These are phyloP conservation scores for Callorhinus ursinus DNA, from an alignment of 2,113 vertebrate species.

Conservation along the genomic window DNA sequence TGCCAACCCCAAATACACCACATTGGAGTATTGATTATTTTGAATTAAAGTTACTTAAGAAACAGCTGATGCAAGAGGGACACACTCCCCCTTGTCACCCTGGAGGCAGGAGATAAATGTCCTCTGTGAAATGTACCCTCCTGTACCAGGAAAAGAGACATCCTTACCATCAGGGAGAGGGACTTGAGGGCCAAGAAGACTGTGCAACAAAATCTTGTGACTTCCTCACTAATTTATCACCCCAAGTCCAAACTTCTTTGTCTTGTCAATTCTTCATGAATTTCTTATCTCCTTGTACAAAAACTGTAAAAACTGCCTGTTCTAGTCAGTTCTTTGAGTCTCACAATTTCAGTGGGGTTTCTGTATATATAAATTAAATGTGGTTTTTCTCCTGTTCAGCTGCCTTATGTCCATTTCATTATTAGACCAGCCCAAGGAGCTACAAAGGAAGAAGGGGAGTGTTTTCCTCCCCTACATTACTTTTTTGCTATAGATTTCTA, in stretches of 20 bases:
- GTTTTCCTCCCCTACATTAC: neutral
- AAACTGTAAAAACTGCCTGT: neutral
- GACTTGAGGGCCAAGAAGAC: neutral
- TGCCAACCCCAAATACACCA: neutral
- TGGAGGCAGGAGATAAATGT: neutral
- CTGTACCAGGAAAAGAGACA: neutral
- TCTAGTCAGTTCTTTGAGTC: neutral
- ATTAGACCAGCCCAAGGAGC: neutral
- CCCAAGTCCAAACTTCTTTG: neutral
- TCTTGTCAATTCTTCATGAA: neutral
- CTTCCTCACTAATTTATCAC: neutral
- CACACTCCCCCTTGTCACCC: neutral
- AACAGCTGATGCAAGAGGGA: neutral
- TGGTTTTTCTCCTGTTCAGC: neutral
- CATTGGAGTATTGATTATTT: neutral
- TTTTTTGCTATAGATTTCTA: neutral
- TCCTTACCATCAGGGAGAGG: neutral
- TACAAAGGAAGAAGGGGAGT: neutral
- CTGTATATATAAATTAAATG: neutral
- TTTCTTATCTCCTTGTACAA: neutral
- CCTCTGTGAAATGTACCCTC: neutral
- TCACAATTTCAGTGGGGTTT: neutral
- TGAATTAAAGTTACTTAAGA: neutral
- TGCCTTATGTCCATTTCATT: neutral
- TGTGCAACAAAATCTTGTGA: neutral